Evolutionary conservation across 2,888 invertebrate genomes (phyloP).

Genomic region (Chymomyza amoena): DNA sequence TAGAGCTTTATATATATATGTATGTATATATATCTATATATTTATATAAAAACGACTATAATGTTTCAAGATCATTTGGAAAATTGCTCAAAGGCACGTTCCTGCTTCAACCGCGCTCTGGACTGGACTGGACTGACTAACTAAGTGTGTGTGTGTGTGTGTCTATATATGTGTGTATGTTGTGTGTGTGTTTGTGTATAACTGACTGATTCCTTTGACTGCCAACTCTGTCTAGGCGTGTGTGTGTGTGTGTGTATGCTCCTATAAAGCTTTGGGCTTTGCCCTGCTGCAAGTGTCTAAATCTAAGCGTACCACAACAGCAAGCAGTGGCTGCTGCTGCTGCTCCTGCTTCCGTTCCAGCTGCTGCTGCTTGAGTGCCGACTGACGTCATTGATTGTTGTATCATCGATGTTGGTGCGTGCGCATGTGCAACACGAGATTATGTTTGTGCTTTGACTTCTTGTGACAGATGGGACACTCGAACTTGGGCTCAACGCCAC

Average conservation of each 20-base stretch:
- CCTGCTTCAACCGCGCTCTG: constrained; percentile 36
- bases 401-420: constrained; percentile 80
- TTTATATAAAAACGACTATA: constrained; percentile 72
- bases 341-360: constrained; percentile 56
- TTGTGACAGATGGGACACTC: constrained; percentile 83
- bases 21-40: constrained; percentile 20
- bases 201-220: neutral
- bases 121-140: constrained; percentile 33
- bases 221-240: neutral
- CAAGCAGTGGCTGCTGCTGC: constrained; percentile 35
- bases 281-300: neutral
- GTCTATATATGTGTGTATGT: too few relatives aligned
- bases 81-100: constrained; percentile 51
- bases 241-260: neutral
- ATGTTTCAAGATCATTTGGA: constrained; percentile 78
- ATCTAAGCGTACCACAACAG: constrained; percentile 21
- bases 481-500: constrained; percentile 82
- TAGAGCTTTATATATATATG: constrained; percentile 3
- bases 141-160: neutral
- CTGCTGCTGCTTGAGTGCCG: constrained; percentile 25
- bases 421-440: constrained; percentile 79
- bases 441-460: constrained; percentile 80
- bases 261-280: neutral
- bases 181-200: neutral
- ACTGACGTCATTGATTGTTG: constrained; percentile 67